Base-by-base conservation (phyloP, 2,888 invertebrate genomes). In the Rhingia campestris region DNA sequence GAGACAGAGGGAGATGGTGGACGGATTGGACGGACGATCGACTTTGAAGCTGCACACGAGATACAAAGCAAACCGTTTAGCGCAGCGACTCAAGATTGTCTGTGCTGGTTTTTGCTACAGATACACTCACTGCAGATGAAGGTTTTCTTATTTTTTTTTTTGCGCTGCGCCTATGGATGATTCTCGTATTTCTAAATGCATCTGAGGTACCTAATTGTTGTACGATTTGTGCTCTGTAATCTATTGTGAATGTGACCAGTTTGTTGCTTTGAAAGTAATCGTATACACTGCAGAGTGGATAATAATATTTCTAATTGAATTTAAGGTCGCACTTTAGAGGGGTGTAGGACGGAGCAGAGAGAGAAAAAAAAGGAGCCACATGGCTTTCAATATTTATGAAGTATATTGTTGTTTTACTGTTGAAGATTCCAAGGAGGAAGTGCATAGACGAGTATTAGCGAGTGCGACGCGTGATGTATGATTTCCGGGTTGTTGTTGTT, bases 21-120 rank as follows among this genome's bases (percentile, higher is more conserved):
- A 9, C 22, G 12, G 56, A 35, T 35, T 63, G 35, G 63, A 63
- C 35, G 22, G 22, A 22, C 67, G 80, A 81, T 77, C 70, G 76
- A 58, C 41, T 59, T 43, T 59, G 80, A 33, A 76, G 49, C 58
- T 45, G 45, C 6, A 6, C 45, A 14, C n/a, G 54, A 67, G 59
- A 66, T 74, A 63, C 33, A 73, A 54, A 74, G 49, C 43, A 41
- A 61, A 74, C 70, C 81, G 70, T 76, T 81, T 76, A 70, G 70
- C 58, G 10, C 32, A 58, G 49, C 14, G 70, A 30, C 76, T 47
- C 45, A 39, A 64, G 56, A 33, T 64, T 75, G 80, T 69, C 63
- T 75, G 35, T 47, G 33, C 54, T 37, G 10, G 30, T 59, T 79
- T 61, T 47, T 43, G 22, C 41, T 30, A 10, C 7, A 30, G 7